A percentile compares a stretch with the other conserved stretches of the same genome.
Conservation (phyloP, 2,888 invertebrate genomes). For the Coenonympha glycerion region DNA sequence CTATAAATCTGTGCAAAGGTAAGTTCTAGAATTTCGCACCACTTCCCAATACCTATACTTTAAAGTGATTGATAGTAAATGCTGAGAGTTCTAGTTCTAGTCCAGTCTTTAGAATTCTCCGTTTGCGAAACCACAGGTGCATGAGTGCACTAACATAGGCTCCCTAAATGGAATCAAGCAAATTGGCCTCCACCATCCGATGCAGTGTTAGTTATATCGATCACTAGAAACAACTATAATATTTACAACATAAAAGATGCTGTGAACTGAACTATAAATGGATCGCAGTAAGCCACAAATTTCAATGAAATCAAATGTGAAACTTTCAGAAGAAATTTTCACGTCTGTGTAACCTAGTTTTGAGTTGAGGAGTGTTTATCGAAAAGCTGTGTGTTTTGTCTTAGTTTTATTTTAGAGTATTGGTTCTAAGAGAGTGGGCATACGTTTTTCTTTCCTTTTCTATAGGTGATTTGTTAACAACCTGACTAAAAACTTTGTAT, state of each 20-base stretch:
- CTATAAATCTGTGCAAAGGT: too few relatives aligned
- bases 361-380: background rate
- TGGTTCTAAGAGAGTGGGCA: too few relatives aligned
- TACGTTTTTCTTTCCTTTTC: too few relatives aligned
- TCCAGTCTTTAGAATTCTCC: background rate
- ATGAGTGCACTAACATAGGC: constrained; percentile 13
- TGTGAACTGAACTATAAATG: background rate
- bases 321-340: constrained; percentile 1
- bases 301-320: background rate
- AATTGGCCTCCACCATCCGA: constrained; percentile 52
- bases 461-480: too few relatives aligned
- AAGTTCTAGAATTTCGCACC: too few relatives aligned
- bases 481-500: too few relatives aligned
- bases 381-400: too few relatives aligned
- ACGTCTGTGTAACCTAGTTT: background rate
- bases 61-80: background rate
- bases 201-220: constrained; percentile 31
- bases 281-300: background rate
- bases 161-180: constrained; percentile 55
- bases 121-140: constrained; percentile 1
- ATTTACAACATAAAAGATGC: background rate
- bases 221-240: background rate
- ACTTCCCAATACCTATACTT: background rate
- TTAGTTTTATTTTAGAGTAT: too few relatives aligned
- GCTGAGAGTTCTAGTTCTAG: background rate